A percentile compares a stretch with the other conserved stretches of the same genome.
Conservation (phyloP, 2,797 vertebrate species). For the Micropoecilia bifurca region DNA sequence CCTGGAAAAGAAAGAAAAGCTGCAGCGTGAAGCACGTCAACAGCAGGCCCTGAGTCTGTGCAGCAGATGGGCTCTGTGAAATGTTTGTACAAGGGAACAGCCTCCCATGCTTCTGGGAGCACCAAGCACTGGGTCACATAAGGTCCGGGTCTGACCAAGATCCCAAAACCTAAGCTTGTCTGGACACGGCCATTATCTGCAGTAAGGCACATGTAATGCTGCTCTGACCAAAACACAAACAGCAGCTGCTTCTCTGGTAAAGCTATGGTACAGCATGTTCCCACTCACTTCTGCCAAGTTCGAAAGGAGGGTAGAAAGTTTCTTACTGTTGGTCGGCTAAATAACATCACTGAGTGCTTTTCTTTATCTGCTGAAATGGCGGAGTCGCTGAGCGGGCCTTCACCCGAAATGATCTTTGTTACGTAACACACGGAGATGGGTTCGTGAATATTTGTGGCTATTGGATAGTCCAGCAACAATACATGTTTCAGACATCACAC, state of each 20-base stretch:
- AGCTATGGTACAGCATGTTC: constrained; percentile 43
- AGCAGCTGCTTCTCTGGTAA: constrained; percentile 38
- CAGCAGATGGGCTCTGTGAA: constrained; percentile 74
- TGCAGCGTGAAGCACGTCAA: constrained; percentile 58
- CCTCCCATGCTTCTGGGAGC: constrained; percentile 63
- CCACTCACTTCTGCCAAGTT: constrained; percentile 31
- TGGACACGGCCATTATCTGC: constrained; percentile 38
- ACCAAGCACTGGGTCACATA: constrained; percentile 72
- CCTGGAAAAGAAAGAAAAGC: constrained; percentile 75
- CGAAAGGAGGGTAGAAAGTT: constrained; percentile 24
- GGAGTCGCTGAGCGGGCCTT: constrained; percentile 15
- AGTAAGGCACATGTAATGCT: constrained; percentile 23
- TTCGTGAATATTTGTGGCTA: constrained; percentile 58
- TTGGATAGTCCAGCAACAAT: constrained; percentile 44
- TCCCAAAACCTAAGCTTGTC: constrained; percentile 56
- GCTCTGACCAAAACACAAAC: constrained; percentile 32
- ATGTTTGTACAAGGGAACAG: constrained; percentile 60
- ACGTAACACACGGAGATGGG: constrained; percentile 35
- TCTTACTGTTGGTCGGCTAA: constrained; percentile 15
- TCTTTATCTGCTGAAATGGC: constrained; percentile 12
- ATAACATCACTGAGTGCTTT: constrained; percentile 5
- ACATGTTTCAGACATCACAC: constrained; percentile 38
- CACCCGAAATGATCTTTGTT: constrained; percentile 22
- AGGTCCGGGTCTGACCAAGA: constrained; percentile 61
- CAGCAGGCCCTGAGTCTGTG: constrained; percentile 65